Percentiles rank a stretch among this genome's conserved stretches.
phyloP scores from a whole-genome alignment of 2,888 invertebrate species.

The Athetis lepigone region DNA sequence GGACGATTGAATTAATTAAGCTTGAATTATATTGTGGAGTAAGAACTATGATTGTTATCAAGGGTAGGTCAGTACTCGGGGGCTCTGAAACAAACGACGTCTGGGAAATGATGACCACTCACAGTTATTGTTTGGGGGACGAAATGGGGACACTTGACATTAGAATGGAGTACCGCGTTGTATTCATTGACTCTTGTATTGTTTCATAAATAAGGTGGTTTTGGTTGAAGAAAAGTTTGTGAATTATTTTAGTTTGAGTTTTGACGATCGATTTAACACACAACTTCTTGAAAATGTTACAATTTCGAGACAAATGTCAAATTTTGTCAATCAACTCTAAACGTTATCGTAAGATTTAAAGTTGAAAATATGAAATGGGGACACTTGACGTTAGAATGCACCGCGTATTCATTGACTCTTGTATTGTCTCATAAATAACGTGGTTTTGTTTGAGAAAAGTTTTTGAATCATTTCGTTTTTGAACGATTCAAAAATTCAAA shows the following conservation, averaged over 20 bases:
- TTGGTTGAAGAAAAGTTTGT: not conserved
- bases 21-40: slow-evolving; percentile 30
- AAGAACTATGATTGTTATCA: slow-evolving; percentile 46
- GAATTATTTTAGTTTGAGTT: too few species aligned
- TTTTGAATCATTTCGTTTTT: too few species aligned
- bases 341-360: too few species aligned
- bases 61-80: slow-evolving; percentile 36
- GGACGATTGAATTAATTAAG: too few species aligned
- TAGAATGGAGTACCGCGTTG: slow-evolving; percentile 12
- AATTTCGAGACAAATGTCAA: too few species aligned
- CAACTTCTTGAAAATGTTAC: too few species aligned
- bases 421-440: slow-evolving; percentile 11
- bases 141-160: slow-evolving; percentile 34
- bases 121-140: slow-evolving; percentile 50
- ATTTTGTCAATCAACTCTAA: too few species aligned
- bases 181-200: slow-evolving; percentile 45
- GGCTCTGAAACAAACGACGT: slow-evolving; percentile 43
- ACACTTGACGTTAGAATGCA: slow-evolving; percentile 26
- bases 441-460: not conserved
- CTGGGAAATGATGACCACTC: slow-evolving; percentile 52
- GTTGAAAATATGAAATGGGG: too few species aligned
- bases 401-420: slow-evolving; percentile 43
- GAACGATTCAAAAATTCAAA: too few species aligned
- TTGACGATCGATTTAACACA: not conserved
- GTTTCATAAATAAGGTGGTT: slow-evolving; percentile 6